These are phyloP conservation scores for Antennarius maculatus DNA, from an alignment of 2,797 vertebrate genomes.

Conservation along the genomic window DNA sequence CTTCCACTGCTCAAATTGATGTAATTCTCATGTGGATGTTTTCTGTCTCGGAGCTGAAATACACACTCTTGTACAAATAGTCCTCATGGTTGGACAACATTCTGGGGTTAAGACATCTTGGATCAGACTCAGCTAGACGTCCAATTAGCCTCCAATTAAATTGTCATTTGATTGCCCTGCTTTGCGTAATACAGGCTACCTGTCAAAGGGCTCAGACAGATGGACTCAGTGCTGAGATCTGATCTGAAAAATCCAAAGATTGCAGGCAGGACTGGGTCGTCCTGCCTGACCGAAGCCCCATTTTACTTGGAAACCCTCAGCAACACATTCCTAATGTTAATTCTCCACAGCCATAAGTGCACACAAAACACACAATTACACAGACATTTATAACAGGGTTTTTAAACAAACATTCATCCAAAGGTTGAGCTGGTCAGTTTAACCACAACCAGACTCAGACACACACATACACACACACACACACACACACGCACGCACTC, in stretches of 20 bases:
- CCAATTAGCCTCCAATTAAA: slow-evolving; percentile 60
- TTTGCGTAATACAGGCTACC: slow-evolving; percentile 26
- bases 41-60: slow-evolving; percentile 28
- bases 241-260: slow-evolving; percentile 40
- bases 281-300: slow-evolving; percentile 27
- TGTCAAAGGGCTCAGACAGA: slow-evolving; percentile 20
- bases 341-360: slow-evolving; percentile 36
- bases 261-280: slow-evolving; percentile 13
- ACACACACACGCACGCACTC: neutral
- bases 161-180: slow-evolving; percentile 59
- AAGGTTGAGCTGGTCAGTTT: too few relatives aligned
- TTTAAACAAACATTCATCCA: too few relatives aligned
- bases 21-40: slow-evolving; percentile 43
- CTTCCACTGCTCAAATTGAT: slow-evolving; percentile 24
- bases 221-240: slow-evolving; percentile 25
- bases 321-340: slow-evolving; percentile 55
- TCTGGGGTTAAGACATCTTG: slow-evolving; percentile 45
- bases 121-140: slow-evolving; percentile 60
- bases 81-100: slow-evolving; percentile 62
- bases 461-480: neutral
- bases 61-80: slow-evolving; percentile 43
- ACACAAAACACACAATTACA: slow-evolving; percentile 14
- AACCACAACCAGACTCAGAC: neutral
- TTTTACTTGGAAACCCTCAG: slow-evolving; percentile 47
- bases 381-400: neutral